These are phyloP conservation scores for Boleophthalmus pectinirostris DNA, from an alignment of 2,113 vertebrate genomes.

Conservation along the genomic window DNA sequence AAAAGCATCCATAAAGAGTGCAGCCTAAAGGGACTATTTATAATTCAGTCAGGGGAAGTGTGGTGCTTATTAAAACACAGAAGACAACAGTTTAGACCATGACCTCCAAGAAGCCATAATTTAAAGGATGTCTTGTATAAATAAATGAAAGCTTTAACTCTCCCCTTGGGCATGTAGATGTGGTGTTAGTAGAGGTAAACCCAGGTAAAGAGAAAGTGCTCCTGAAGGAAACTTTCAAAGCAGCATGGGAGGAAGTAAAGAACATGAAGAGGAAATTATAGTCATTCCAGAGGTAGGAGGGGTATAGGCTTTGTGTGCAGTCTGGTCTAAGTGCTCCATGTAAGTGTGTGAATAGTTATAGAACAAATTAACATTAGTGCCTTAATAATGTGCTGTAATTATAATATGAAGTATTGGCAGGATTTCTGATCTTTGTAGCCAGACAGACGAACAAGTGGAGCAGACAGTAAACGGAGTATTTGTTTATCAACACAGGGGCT, in stretches of 20 bases:
- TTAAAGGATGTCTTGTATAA: conserved; percentile 1
- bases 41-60: conserved; percentile 14
- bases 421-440: no score
- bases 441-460: no score
- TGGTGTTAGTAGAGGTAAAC: background rate
- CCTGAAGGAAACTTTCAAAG: background rate
- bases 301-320: background rate
- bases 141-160: conserved; percentile 18
- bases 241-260: background rate
- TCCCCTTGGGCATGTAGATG: background rate
- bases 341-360: background rate
- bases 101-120: conserved; percentile 4
- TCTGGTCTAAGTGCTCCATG: background rate
- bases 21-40: background rate
- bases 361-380: no score
- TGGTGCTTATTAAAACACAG: conserved; percentile 14
- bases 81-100: conserved; percentile 16
- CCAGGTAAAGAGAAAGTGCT: background rate
- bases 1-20: background rate
- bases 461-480: background rate
- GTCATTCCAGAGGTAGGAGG: background rate
- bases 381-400: no score
- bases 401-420: no score
- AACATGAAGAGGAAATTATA: background rate
- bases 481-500: no score